Evolutionary conservation across 2,113 vertebrate genomes (phyloP).

Genomic region (Anoplopoma fimbria): DNA sequence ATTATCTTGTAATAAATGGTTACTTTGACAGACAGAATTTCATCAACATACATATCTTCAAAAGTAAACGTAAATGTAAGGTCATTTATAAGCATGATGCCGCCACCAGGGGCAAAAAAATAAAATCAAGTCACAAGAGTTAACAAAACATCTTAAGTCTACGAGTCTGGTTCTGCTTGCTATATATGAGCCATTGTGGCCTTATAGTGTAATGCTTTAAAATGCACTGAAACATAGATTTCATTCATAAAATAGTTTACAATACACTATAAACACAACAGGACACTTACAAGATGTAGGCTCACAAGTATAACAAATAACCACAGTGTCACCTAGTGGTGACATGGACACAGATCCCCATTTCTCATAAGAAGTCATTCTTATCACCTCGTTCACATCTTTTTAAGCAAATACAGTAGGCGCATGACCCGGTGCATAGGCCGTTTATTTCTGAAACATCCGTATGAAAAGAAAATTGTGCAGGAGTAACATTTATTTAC

Average conservation of each 20-base stretch:
- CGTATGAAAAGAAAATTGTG: neutral
- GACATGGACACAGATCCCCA: neutral
- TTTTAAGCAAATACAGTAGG: neutral
- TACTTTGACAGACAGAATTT: too few relatives aligned
- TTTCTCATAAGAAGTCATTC: neutral
- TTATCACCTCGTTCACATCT: neutral
- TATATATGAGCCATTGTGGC: neutral
- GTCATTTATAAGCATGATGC: neutral
- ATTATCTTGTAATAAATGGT: too few relatives aligned
- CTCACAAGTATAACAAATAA: neutral
- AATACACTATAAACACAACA: neutral
- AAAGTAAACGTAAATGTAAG: neutral
- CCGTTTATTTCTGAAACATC: neutral
- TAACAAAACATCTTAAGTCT: neutral
- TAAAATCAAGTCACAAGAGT: too few relatives aligned
- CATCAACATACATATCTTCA: neutral
- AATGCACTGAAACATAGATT: neutral
- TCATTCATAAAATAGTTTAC: constrained; percentile 9
- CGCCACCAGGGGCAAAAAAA: too few relatives aligned
- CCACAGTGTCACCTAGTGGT: constrained; percentile 58
- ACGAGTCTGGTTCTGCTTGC: neutral
- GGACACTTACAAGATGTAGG: neutral
- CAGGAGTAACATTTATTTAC: constrained; percentile 73
- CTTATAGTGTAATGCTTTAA: neutral
- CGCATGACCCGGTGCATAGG: neutral